Evolutionary conservation across 2,888 invertebrate genomes (phyloP), one percentile per base, ranked within the genome.

Genomic region (Amphimallon solstitiale): DNA sequence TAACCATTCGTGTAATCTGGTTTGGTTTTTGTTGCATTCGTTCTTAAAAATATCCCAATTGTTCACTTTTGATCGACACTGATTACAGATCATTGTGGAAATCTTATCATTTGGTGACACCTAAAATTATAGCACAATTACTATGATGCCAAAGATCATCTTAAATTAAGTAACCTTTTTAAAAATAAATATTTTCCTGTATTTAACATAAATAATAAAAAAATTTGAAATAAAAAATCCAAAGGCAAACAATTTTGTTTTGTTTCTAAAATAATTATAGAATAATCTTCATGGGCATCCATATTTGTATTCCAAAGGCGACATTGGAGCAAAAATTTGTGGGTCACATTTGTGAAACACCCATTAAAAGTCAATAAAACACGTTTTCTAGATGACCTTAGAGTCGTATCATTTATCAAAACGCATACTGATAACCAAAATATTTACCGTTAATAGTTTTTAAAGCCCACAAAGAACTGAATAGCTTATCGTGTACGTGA

Each of bases 31-130:
- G 73, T 86, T 84, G 81, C 90, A 91, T 17, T 85, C 82, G 78
- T 85, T 84, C 80, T 88, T 90, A 83, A 88, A 91, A 70, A 83
- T 80, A 76, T 88, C 86, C 89, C 90, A 91, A 78, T 86, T 86
- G 76, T 88, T 88, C 73, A 91, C 86, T 83, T 86, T 88, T 74
- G 84, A 84, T 74, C 87, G 79, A 77, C 91, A 91, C 75, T 85
- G 84, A 73, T 83, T 84, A 80, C 91, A 91, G 78, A 90, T 86
- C 80, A 87, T 84, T 15, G 87, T 89, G 19, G 90, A 87, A 77
- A 90, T 77, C 76, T 85, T 87, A 80, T 91, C 90, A 79, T 85
- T 84, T 73, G 84, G 80, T 73, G 81, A 84, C 79, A 90, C 86
- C 90, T 90, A 86, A 61, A 61, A 54, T 21, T 29, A 17, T 29